Percentiles rank a stretch among this genome's conserved stretches.
These are phyloP conservation scores for Macrostomum lignano DNA, from an alignment of 1,140 invertebrate genomes.

Conservation along the genomic window DNA sequence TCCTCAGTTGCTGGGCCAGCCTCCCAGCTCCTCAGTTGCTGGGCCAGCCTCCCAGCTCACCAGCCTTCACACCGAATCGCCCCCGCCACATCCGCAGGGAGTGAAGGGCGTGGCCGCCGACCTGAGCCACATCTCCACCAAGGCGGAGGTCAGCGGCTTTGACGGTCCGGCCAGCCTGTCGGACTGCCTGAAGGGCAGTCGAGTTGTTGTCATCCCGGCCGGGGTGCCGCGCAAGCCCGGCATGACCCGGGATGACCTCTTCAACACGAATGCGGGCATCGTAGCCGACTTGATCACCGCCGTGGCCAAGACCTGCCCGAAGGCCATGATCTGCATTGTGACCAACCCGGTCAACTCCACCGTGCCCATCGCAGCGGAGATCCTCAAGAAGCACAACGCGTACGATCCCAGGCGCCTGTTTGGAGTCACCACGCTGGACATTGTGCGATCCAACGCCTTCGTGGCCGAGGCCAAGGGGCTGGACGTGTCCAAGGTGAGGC, in stretches of 20 bases:
- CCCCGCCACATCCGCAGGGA: no score
- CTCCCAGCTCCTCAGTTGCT: no score
- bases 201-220: conserved; percentile 81
- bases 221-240: conserved; percentile 79
- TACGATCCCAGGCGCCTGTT: conserved; percentile 70
- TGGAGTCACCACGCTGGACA: conserved; percentile 80
- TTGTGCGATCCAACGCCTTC: conserved; percentile 75
- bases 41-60: no score
- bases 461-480: conserved; percentile 43
- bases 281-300: conserved; percentile 55
- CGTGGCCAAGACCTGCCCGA: conserved; percentile 51
- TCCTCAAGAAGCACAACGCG: conserved; percentile 57
- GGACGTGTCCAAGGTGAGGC: no score
- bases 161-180: conserved; percentile 45
- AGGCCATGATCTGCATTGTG: conserved; percentile 75
- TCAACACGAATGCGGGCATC: conserved; percentile 93
- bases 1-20: no score
- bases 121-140: conserved; percentile 77
- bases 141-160: conserved; percentile 48
- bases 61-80: no score
- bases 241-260: conserved; percentile 57
- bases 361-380: conserved; percentile 78
- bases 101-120: conserved; percentile 88
- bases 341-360: conserved; percentile 91
- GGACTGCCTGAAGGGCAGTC: conserved; percentile 36